Conservation (phyloP, 2,797 vertebrate genomes). For the Dendrocincla fuliginosa region DNA sequence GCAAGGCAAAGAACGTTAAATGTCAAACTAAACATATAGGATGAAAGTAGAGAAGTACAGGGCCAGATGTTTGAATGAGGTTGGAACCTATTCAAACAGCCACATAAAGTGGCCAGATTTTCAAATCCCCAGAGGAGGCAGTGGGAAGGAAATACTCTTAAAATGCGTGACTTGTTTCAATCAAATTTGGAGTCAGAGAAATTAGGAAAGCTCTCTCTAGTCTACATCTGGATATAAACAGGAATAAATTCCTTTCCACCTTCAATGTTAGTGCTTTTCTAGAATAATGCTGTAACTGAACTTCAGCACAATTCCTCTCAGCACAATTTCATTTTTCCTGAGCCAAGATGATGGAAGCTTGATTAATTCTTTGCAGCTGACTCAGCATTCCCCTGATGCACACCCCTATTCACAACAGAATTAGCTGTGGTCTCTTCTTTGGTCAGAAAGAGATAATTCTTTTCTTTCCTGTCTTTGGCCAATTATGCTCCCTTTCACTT, state of each 20-base stretch:
- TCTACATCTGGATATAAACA: not conserved
- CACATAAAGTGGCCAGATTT: not conserved
- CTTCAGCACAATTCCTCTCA: not conserved
- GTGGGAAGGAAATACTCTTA: not conserved
- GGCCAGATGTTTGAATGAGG: not conserved
- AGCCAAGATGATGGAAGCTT: not conserved
- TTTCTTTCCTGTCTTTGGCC: not conserved
- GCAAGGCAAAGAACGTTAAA: not conserved
- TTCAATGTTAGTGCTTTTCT: not conserved
- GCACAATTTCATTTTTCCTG: not conserved
- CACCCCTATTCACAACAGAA: not conserved
- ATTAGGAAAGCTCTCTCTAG: not conserved
- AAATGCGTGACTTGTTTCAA: not conserved
- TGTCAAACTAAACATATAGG: not conserved
- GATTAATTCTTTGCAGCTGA: conserved; percentile 27
- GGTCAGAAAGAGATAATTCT: not conserved
- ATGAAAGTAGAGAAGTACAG: not conserved
- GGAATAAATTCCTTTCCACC: not conserved
- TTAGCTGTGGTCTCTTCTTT: not conserved
- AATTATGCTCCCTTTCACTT: not conserved
- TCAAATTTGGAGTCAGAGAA: not conserved
- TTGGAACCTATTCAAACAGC: not conserved
- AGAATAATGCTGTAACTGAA: not conserved
- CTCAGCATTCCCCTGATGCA: not conserved
- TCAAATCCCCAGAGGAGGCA: not conserved